phyloP scores from a whole-genome alignment of 2,113 vertebrate species.

The Syngnathoides biaculeatus region DNA sequence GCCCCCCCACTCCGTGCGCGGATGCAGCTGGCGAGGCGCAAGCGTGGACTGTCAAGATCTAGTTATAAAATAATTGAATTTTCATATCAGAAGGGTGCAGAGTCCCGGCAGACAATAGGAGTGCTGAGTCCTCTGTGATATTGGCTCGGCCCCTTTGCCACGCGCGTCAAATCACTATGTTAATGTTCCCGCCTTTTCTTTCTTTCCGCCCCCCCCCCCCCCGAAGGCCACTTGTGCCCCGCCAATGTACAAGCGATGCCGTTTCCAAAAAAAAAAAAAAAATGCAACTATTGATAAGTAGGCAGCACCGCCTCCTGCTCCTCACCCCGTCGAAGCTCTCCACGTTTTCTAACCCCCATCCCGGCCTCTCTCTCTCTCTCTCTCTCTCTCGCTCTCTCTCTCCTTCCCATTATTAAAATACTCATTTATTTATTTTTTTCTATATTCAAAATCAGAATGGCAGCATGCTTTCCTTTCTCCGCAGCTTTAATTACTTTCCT shows the following conservation, averaged over 20 bases:
- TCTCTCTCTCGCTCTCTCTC: too few species aligned
- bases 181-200: constrained; percentile 94
- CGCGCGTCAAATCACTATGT: constrained; percentile 99
- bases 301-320: constrained; percentile 72
- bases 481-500: constrained; percentile 97
- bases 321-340: constrained; percentile 62
- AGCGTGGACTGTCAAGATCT: constrained; percentile 96
- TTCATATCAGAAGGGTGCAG: constrained; percentile 99
- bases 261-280: constrained; percentile 77
- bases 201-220: too few species aligned
- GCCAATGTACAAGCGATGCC: constrained; percentile 94
- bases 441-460: constrained; percentile 97
- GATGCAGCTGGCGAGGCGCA: constrained; percentile 88
- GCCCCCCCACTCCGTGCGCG: constrained; percentile 81
- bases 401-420: constrained; percentile 85
- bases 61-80: constrained; percentile 99
- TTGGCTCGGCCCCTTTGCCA: constrained; percentile 99
- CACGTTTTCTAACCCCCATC: constrained; percentile 58
- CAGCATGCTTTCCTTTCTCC: constrained; percentile 98
- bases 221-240: constrained; percentile 99
- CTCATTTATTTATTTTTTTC: constrained; percentile 91
- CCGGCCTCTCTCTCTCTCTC: constrained; percentile 52
- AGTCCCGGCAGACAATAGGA: constrained; percentile 99
- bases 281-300: constrained; percentile 97
- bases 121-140: constrained; percentile 99